A percentile compares a stretch with the other conserved stretches of the same genome.
Evolutionary conservation across 2,888 invertebrate species (phyloP).

Genomic region (Philereme vetulata): DNA sequence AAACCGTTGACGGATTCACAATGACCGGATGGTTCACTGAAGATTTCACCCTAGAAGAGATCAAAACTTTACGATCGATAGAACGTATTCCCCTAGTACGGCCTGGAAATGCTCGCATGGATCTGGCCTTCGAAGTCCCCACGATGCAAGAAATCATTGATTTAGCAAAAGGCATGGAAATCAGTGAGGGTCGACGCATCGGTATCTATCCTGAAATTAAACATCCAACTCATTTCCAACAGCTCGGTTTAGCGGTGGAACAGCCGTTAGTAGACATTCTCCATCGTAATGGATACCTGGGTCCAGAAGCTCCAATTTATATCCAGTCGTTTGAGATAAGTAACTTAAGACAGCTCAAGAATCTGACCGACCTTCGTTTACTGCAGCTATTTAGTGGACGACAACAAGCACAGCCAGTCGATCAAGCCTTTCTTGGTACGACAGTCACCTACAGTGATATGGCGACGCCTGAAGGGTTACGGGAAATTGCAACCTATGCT

Average conservation of each 20-base stretch:
- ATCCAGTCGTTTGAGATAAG: conserved; percentile 76
- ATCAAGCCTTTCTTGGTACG: conserved; percentile 58
- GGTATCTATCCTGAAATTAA: conserved; percentile 77
- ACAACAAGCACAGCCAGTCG: conserved; percentile 54
- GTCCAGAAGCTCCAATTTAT: conserved; percentile 61
- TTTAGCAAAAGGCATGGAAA: conserved; percentile 66
- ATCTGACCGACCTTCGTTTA: conserved; percentile 63
- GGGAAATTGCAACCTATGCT: conserved; percentile 69
- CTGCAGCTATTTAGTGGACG: conserved; percentile 60
- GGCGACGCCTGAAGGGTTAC: conserved; percentile 68
- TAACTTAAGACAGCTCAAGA: conserved; percentile 68
- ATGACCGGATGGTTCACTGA: conserved; percentile 73
- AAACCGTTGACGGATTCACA: conserved; percentile 59
- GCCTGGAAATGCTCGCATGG: conserved; percentile 71
- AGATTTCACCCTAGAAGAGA: conserved; percentile 73
- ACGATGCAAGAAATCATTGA: conserved; percentile 76
- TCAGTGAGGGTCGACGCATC: conserved; percentile 58
- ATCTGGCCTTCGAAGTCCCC: conserved; percentile 61
- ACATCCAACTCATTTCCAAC: conserved; percentile 67
- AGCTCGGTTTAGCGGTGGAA: conserved; percentile 67
- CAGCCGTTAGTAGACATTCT: conserved; percentile 62
- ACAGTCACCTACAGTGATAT: conserved; percentile 67
- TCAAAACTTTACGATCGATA: conserved; percentile 66
- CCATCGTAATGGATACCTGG: conserved; percentile 64
- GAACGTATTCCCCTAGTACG: conserved; percentile 68